These are phyloP conservation scores for Chloropsis hardwickii DNA, from an alignment of 2,113 vertebrate species.

Conservation along the genomic window DNA sequence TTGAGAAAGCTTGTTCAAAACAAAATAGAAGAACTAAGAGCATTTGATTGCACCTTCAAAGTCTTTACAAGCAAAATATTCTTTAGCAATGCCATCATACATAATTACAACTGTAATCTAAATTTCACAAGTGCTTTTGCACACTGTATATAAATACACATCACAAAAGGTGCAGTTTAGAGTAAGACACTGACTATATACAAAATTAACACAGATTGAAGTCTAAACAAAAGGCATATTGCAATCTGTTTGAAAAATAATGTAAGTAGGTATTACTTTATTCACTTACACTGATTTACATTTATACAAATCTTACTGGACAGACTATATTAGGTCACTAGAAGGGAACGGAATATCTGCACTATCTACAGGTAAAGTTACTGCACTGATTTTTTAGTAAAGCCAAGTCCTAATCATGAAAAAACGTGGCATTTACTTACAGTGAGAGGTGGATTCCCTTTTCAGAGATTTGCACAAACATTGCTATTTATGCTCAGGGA, in stretches of 20 bases:
- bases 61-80: slow-evolving; percentile 79
- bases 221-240: slow-evolving; percentile 73
- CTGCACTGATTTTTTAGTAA: slow-evolving; percentile 64
- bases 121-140: slow-evolving; percentile 80
- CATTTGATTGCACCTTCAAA: slow-evolving; percentile 79
- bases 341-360: slow-evolving; percentile 24
- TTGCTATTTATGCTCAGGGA: slow-evolving; percentile 30
- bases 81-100: slow-evolving; percentile 77
- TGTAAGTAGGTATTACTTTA: slow-evolving; percentile 77
- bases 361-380: slow-evolving; percentile 75
- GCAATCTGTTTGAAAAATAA: slow-evolving; percentile 79
- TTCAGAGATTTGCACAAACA: slow-evolving; percentile 42
- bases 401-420: slow-evolving; percentile 54
- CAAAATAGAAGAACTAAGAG: slow-evolving; percentile 66
- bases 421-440: slow-evolving; percentile 6
- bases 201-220: slow-evolving; percentile 77
- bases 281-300: slow-evolving; percentile 84
- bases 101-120: slow-evolving; percentile 82
- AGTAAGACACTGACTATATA: slow-evolving; percentile 80
- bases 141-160: slow-evolving; percentile 86
- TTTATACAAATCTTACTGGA: slow-evolving; percentile 80
- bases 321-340: slow-evolving; percentile 63
- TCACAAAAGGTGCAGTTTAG: slow-evolving; percentile 78
- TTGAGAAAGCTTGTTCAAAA: slow-evolving; percentile 69
- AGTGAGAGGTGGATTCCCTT: slow-evolving; percentile 60